phyloP scores from a whole-genome alignment of 2,113 vertebrate species.

The Amblyornis subalaris region DNA sequence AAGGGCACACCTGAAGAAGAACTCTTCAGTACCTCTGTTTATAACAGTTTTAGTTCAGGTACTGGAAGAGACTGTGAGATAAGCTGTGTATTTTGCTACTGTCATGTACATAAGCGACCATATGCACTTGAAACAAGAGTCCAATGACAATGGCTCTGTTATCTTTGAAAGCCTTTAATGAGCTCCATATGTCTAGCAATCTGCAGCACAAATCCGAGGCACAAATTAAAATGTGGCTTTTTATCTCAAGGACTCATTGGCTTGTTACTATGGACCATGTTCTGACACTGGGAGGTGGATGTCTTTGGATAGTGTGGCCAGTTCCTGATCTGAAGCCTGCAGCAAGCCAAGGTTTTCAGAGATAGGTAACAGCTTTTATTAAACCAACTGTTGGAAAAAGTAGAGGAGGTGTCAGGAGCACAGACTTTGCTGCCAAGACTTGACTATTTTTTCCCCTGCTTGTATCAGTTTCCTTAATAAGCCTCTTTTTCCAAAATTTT shows the following conservation, averaged over 20 bases:
- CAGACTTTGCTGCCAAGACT: not conserved
- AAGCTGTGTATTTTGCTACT: conserved; percentile 15
- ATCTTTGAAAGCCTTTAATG: conserved; percentile 61
- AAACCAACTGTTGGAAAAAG: not conserved
- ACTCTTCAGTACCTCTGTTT: not conserved
- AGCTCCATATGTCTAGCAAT: conserved; percentile 61
- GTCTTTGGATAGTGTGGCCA: not conserved
- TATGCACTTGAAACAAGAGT: conserved; percentile 54
- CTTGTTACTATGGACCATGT: not conserved
- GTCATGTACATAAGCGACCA: conserved; percentile 18
- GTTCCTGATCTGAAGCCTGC: not conserved
- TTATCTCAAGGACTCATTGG: conserved; percentile 48
- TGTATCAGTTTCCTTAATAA: not conserved
- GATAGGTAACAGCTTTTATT: conserved; percentile 12
- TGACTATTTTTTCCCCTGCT: not conserved
- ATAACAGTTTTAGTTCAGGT: not conserved
- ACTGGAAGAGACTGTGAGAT: not conserved
- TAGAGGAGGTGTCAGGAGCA: not conserved
- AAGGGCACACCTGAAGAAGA: not conserved
- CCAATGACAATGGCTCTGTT: conserved; percentile 61
- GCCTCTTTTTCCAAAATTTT: not conserved
- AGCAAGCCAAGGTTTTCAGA: not conserved
- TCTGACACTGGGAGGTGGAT: conserved; percentile 21
- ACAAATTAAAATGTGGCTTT: conserved; percentile 32
- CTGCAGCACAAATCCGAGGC: conserved; percentile 9